Conservation (phyloP, 2,888 invertebrate genomes). For the Patella caerulea region DNA sequence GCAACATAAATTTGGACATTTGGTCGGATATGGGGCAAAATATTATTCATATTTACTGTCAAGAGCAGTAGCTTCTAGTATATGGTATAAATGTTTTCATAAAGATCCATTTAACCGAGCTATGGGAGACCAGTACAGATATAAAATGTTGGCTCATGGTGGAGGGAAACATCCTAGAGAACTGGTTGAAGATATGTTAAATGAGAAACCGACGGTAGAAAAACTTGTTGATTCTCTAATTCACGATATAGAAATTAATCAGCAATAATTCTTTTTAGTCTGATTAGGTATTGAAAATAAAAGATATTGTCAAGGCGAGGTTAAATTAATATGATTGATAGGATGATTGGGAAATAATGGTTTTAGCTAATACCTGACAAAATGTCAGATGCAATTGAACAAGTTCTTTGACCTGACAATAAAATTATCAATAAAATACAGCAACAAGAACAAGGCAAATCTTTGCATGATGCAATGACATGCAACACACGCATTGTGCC, state of each 20-base stretch:
- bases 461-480: too few relatives aligned
- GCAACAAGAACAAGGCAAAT: too few relatives aligned
- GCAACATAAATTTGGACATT: conserved; percentile 95
- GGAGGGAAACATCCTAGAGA: conserved; percentile 87
- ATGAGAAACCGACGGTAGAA: conserved; percentile 82
- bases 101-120: conserved; percentile 74
- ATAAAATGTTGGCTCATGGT: conserved; percentile 86
- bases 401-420: too few relatives aligned
- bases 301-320: too few relatives aligned
- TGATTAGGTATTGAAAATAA: too few relatives aligned
- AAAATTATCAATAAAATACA: too few relatives aligned
- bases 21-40: conserved; percentile 98
- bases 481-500: too few relatives aligned
- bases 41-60: conserved; percentile 98
- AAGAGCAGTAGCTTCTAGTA: conserved; percentile 90
- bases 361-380: too few relatives aligned
- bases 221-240: conserved; percentile 86
- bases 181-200: conserved; percentile 82
- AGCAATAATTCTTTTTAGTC: too few relatives aligned
- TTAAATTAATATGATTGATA: too few relatives aligned
- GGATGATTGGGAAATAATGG: too few relatives aligned
- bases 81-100: conserved; percentile 91
- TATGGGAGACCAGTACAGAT: conserved; percentile 85
- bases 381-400: too few relatives aligned
- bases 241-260: conserved; percentile 61